Evolutionary conservation across 2,797 vertebrate species (phyloP).

Genomic region (Rhabdophis nuchalis): DNA sequence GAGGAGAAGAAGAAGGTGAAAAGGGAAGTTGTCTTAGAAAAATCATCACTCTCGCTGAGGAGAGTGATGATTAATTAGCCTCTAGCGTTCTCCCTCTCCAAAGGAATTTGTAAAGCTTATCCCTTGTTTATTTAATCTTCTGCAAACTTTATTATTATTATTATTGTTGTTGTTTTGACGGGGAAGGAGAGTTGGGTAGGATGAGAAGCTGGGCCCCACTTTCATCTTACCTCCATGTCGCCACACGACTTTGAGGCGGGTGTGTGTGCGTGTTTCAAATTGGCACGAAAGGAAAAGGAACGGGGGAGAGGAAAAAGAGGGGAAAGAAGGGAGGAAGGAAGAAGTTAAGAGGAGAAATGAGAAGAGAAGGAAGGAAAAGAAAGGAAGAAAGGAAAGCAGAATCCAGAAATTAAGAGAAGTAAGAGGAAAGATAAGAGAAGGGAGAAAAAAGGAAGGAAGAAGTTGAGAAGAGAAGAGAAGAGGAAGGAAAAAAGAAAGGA

Average conservation of each 20-base stretch:
- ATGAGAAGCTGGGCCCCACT: background rate
- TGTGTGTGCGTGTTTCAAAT: background rate
- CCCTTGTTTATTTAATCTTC: background rate
- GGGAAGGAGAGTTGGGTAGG: background rate
- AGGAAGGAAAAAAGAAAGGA: too few species aligned
- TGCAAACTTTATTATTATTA: background rate
- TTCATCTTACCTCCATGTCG: background rate
- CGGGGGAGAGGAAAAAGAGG: background rate
- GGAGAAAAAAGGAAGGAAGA: background rate
- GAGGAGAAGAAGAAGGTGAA: background rate
- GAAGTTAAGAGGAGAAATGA: background rate
- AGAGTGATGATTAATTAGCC: background rate
- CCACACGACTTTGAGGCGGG: background rate
- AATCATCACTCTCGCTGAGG: background rate
- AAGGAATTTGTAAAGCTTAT: background rate
- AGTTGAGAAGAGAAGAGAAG: too few species aligned
- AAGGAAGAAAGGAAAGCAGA: too few species aligned
- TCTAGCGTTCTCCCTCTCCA: background rate
- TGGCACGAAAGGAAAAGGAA: background rate
- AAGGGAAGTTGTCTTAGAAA: background rate
- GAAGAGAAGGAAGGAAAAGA: background rate
- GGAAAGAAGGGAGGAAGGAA: background rate
- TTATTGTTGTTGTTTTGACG: background rate
- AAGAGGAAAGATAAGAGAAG: background rate
- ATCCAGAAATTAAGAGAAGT: background rate